A percentile compares a stretch with the other conserved stretches of the same genome.
Conservation (phyloP, 2,888 invertebrate genomes). For the Tinea semifulvella region DNA sequence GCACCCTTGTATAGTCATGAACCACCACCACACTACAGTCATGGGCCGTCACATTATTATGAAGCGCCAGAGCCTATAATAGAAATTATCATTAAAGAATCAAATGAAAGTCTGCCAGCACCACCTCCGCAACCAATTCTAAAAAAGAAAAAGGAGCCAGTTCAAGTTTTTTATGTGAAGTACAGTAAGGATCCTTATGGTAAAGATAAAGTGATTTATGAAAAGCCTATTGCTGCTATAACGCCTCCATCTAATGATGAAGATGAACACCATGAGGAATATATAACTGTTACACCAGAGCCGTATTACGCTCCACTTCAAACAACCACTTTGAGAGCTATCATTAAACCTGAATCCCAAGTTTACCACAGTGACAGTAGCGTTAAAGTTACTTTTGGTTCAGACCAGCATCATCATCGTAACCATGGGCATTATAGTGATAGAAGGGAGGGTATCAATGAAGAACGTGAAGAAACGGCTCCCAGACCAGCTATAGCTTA, state of each 20-base stretch:
- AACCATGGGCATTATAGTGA: conserved; percentile 46
- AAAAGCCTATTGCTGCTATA: conserved; percentile 81
- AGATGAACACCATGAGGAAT: conserved; percentile 66
- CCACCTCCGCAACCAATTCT: conserved; percentile 62
- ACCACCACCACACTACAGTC: conserved; percentile 48
- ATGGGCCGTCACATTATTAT: too few species aligned
- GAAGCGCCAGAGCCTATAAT: conserved; percentile 90
- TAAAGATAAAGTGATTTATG: conserved; percentile 78
- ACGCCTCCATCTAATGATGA: conserved; percentile 75
- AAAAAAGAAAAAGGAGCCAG: conserved; percentile 77
- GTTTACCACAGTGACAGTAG: conserved; percentile 82
- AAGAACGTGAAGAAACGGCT: conserved; percentile 69
- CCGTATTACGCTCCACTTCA: conserved; percentile 63
- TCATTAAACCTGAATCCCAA: conserved; percentile 89
- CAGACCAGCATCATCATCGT: conserved; percentile 64
- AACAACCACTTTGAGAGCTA: conserved; percentile 82
- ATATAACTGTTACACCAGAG: conserved; percentile 63
- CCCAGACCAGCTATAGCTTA: conserved; percentile 70
- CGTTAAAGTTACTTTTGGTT: conserved; percentile 84
- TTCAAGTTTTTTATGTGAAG: conserved; percentile 91
- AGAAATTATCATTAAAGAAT: conserved; percentile 91
- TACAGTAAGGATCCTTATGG: conserved; percentile 85
- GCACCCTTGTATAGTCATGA: conserved; percentile 60
- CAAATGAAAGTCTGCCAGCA: conserved; percentile 81
- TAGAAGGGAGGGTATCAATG: conserved; percentile 40